Percentiles rank a stretch among this genome's conserved stretches.
Conservation (phyloP, 2,888 invertebrate genomes). For the Andrena trimmerana region DNA sequence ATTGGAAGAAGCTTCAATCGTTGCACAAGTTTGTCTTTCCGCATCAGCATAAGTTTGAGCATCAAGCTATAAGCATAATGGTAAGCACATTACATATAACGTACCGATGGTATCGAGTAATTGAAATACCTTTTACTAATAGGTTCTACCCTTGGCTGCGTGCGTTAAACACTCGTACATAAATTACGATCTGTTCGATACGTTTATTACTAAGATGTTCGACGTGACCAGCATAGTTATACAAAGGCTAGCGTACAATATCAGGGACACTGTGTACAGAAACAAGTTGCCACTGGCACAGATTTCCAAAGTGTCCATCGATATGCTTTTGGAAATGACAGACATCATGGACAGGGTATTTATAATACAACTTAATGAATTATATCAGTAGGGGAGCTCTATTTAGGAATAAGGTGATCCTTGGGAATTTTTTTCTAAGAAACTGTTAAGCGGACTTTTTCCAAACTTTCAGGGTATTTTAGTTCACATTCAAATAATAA, state of each 20-base stretch:
- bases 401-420: too few species aligned
- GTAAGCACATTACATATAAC: slow-evolving; percentile 63
- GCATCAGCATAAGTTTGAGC: slow-evolving; percentile 78
- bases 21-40: slow-evolving; percentile 70
- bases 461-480: too few species aligned
- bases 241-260: slow-evolving; percentile 87
- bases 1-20: slow-evolving; percentile 81
- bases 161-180: slow-evolving; percentile 82
- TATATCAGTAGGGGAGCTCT: neutral
- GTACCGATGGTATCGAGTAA: neutral
- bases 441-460: too few species aligned
- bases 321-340: slow-evolving; percentile 87
- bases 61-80: slow-evolving; percentile 81
- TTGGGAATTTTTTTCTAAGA: too few species aligned
- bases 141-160: slow-evolving; percentile 88
- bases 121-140: slow-evolving; percentile 78
- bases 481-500: too few species aligned
- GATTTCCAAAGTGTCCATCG: slow-evolving; percentile 79
- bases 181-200: slow-evolving; percentile 86
- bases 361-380: neutral
- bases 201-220: slow-evolving; percentile 88
- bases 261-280: slow-evolving; percentile 86
- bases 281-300: slow-evolving; percentile 84
- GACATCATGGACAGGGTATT: slow-evolving; percentile 83
- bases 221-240: slow-evolving; percentile 89